phyloP scores from a whole-genome alignment of 2,113 vertebrate species.

The Osmerus eperlanus region DNA sequence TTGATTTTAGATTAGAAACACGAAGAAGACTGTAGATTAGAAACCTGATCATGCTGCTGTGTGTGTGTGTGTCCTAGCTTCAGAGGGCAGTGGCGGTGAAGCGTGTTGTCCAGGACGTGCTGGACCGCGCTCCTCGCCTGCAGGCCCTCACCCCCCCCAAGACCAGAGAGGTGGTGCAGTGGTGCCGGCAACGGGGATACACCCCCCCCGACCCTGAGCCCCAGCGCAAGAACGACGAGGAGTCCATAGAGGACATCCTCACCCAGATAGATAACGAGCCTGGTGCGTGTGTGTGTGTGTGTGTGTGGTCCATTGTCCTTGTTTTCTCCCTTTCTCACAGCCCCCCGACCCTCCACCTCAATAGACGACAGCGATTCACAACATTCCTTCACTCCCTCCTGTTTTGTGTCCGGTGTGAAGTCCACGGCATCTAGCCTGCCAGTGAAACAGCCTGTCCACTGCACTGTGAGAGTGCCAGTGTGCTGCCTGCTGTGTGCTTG shows the following conservation, averaged over 20 bases:
- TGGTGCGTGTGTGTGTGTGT: slow-evolving; percentile 61
- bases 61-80: slow-evolving; percentile 44
- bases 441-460: too few species aligned
- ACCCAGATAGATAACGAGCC: slow-evolving; percentile 95
- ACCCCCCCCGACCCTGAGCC: slow-evolving; percentile 90
- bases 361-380: too few species aligned
- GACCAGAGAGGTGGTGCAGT: slow-evolving; percentile 90
- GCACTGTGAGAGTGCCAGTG: too few species aligned
- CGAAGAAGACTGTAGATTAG: too few species aligned
- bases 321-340: too few species aligned
- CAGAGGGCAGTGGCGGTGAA: slow-evolving; percentile 90
- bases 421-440: too few species aligned
- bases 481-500: too few species aligned
- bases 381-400: too few species aligned
- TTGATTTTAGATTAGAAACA: too few species aligned
- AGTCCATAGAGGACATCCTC: slow-evolving; percentile 94
- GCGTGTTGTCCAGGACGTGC: slow-evolving; percentile 86
- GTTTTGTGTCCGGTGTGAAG: too few species aligned
- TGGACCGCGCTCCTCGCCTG: slow-evolving; percentile 85
- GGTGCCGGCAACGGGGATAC: slow-evolving; percentile 93
- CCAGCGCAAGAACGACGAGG: slow-evolving; percentile 72
- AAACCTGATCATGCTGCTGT: neutral
- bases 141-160: slow-evolving; percentile 82
- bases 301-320: slow-evolving; percentile 37
- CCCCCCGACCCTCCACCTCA: too few species aligned